Evolutionary conservation across 2,113 vertebrate genomes (phyloP).

Genomic region (Scartelaos histophorus): DNA sequence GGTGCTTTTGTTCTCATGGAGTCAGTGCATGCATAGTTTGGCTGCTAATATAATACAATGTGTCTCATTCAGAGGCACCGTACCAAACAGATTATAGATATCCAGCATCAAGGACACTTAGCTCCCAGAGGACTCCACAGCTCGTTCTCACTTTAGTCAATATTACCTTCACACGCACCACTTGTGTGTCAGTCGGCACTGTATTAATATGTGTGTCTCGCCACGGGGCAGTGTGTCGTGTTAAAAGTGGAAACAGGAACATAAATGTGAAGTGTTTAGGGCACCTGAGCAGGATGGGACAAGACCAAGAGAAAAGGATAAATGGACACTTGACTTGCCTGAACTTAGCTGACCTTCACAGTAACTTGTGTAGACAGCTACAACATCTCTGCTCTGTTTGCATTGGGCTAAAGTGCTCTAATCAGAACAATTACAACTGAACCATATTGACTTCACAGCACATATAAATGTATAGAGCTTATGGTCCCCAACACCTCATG

Average conservation of each 20-base stretch:
- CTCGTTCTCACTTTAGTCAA: conserved; percentile 71
- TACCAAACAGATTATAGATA: conserved; percentile 60
- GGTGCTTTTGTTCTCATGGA: conserved; percentile 27
- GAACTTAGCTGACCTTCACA: conserved; percentile 19
- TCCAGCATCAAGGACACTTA: conserved; percentile 75
- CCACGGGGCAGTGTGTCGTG: conserved; percentile 47
- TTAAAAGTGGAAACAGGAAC: conserved; percentile 52
- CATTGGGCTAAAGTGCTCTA: not conserved
- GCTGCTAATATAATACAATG: conserved; percentile 46
- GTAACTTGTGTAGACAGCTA: conserved; percentile 6
- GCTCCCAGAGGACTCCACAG: conserved; percentile 57
- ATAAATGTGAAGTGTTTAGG: conserved; percentile 32
- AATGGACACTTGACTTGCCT: conserved; percentile 2
- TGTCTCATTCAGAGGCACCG: conserved; percentile 35
- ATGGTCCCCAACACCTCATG: not conserved
- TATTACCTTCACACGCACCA: conserved; percentile 64
- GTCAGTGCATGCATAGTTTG: conserved; percentile 24
- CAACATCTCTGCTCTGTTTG: not conserved
- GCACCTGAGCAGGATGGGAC: conserved; percentile 22
- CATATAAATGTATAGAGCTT: not conserved
- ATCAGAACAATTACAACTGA: not conserved
- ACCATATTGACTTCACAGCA: not conserved
- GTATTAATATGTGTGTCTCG: conserved; percentile 54
- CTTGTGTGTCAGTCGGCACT: conserved; percentile 57
- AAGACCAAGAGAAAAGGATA: not conserved